Conservation (phyloP, 2,888 invertebrate genomes). For the Amblyjoppa fuscipennis region DNA sequence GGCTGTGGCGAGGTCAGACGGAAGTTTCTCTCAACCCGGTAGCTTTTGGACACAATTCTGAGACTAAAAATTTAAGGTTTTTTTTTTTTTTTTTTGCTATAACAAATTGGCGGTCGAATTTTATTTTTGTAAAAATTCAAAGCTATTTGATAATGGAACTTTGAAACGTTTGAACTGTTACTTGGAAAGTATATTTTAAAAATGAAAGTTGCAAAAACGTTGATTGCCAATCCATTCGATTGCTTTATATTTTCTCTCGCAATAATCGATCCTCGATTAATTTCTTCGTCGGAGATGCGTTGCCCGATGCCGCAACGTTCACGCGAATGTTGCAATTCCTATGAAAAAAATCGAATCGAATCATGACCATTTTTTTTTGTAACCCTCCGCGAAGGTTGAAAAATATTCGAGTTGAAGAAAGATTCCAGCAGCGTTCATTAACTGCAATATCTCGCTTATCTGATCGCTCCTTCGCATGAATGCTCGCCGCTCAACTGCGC, state of each 20-base stretch:
- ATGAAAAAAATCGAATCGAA: background rate
- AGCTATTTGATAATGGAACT: background rate
- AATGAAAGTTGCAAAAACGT: background rate
- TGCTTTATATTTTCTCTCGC: background rate
- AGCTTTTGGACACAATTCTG: background rate
- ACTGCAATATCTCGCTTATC: slow-evolving; percentile 13
- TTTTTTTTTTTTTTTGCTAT: background rate
- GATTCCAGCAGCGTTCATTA: slow-evolving; percentile 4
- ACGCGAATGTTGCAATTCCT: background rate
- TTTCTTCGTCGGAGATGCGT: background rate
- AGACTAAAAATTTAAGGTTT: background rate
- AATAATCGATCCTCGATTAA: background rate
- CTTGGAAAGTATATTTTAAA: background rate
- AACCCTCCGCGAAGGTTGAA: background rate
- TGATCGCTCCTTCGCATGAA: background rate
- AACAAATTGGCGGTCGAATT: background rate
- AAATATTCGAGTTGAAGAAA: background rate
- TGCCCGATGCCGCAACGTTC: background rate
- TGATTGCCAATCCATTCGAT: background rate
- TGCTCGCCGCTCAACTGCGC: background rate
- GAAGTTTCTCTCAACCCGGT: background rate
- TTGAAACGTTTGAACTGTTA: background rate
- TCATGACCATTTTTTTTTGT: background rate
- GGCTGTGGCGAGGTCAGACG: background rate
- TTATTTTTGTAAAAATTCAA: background rate